A percentile compares a stretch with the other conserved stretches of the same genome.
phyloP scores from a whole-genome alignment of 64 coral and sea anemone species.

The Montipora capricornis region DNA sequence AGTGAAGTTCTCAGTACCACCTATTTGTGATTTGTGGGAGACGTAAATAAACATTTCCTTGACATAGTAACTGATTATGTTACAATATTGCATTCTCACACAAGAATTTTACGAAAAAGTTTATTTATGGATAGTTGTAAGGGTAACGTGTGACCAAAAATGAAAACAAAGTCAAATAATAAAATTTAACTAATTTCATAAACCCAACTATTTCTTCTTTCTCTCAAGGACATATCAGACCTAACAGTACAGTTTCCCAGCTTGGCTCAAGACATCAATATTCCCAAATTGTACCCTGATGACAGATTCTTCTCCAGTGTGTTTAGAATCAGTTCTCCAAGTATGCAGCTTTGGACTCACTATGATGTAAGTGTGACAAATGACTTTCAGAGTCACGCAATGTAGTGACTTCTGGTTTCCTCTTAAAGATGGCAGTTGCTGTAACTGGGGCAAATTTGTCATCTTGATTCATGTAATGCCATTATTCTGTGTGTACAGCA shows the following conservation, averaged over 20 bases:
- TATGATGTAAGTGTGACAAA: slow-evolving; percentile 82
- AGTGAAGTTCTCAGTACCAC: background rate
- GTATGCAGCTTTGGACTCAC: slow-evolving; percentile 87
- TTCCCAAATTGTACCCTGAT: slow-evolving; percentile 83
- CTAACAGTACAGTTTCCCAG: slow-evolving; percentile 81
- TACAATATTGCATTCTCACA: background rate
- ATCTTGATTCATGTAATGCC: background rate
- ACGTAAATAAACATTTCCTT: background rate
- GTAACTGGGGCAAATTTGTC: background rate
- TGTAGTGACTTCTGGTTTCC: background rate
- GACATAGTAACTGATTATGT: no score
- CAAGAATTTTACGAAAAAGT: no score
- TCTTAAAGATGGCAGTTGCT: background rate
- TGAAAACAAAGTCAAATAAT: no score
- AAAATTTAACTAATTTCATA: no score
- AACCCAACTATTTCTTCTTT: background rate
- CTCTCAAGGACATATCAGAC: slow-evolving; percentile 78
- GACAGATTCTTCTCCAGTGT: slow-evolving; percentile 93
- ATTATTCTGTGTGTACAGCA: no score
- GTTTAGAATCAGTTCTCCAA: slow-evolving; percentile 86
- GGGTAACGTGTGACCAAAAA: no score
- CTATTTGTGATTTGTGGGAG: background rate
- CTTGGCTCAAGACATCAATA: slow-evolving; percentile 85
- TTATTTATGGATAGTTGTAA: no score
- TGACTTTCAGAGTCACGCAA: background rate